Conservation (phyloP, 2,113 vertebrate genomes). For the Mustelus asterias region DNA sequence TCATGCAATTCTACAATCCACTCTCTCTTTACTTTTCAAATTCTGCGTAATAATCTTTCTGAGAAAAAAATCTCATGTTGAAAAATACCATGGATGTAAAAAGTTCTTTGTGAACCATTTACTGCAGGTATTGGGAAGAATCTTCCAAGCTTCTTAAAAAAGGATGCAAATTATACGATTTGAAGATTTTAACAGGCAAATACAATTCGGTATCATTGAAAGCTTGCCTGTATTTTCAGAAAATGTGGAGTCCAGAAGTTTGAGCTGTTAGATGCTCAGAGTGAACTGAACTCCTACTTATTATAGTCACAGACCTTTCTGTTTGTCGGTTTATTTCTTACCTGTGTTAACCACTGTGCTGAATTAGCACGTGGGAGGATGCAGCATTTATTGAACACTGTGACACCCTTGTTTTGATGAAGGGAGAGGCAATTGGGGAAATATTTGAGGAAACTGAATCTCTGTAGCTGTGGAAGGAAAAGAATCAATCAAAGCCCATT, state of each 20-base stretch:
- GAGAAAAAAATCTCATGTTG: not conserved
- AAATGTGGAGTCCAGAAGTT: not conserved
- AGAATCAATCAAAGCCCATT: too few relatives aligned
- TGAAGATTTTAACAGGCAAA: not conserved
- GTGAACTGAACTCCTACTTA: too few relatives aligned
- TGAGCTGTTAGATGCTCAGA: not conserved
- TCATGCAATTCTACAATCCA: not conserved
- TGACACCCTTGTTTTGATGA: too few relatives aligned
- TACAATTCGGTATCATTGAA: not conserved
- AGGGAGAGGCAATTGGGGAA: too few relatives aligned
- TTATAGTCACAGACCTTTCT: too few relatives aligned
- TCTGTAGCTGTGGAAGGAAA: too few relatives aligned
- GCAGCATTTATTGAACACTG: too few relatives aligned
- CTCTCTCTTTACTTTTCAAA: not conserved
- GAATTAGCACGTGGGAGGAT: too few relatives aligned
- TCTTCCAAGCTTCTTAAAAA: not conserved
- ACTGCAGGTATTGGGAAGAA: not conserved
- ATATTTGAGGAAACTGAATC: too few relatives aligned
- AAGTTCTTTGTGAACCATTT: not conserved
- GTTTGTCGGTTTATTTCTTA: too few relatives aligned
- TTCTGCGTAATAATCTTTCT: not conserved
- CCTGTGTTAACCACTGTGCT: too few relatives aligned
- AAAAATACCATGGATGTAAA: not conserved
- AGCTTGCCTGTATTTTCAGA: not conserved
- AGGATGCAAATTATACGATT: not conserved